Base-by-base conservation (phyloP, 2,888 invertebrate species). In the Amblyjoppa fuscipennis region DNA sequence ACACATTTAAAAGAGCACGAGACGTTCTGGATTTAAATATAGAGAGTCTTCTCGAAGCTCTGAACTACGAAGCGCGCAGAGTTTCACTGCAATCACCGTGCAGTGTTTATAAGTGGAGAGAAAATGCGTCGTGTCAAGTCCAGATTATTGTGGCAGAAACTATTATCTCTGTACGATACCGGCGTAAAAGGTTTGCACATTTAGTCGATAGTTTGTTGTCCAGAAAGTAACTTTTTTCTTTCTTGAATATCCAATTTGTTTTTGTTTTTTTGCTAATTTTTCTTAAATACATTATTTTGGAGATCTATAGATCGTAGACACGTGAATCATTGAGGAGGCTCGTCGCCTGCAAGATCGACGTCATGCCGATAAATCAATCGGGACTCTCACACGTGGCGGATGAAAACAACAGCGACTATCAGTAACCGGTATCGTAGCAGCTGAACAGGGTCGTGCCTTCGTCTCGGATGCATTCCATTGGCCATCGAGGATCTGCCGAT, bases 391-490 rank as follows among this genome's bases (percentile, higher is more conserved):
- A 45, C 45, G 16, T 16, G 45, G 45, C 16, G 1, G 45, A 45
- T 45, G 16, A 3, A 45, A 45, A 45, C 20, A 28, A n/a, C 20
- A 13, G 7, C 13, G 66, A 20, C 16, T 85, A 88, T 89, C 89
- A 88, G 83, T 81, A 87, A 87, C 85, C 85, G 69, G 82, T 78
- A 69, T 70, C 87, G 89, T 88, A 87, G 79, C 80, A 74, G 70
- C 56, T 59, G 71, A 75, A 20, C n/a, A 5, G 77, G 83, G 91
- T 87, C 92, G 91, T 88, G 92, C 92, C 92, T 89, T 90, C 90
- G 53, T 11, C 71, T 82, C 71, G 68, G 41, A 53, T 51, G 4
- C 51, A 6, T 73, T 59, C 74, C 85, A 93, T 93, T 93, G 93
- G 92, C 59, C 51, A 49, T 11, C 28, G 16, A 16, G 69, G 13